These are phyloP conservation scores for Sphecodes monilicornis DNA, from an alignment of 2,888 invertebrate species.

Conservation along the genomic window DNA sequence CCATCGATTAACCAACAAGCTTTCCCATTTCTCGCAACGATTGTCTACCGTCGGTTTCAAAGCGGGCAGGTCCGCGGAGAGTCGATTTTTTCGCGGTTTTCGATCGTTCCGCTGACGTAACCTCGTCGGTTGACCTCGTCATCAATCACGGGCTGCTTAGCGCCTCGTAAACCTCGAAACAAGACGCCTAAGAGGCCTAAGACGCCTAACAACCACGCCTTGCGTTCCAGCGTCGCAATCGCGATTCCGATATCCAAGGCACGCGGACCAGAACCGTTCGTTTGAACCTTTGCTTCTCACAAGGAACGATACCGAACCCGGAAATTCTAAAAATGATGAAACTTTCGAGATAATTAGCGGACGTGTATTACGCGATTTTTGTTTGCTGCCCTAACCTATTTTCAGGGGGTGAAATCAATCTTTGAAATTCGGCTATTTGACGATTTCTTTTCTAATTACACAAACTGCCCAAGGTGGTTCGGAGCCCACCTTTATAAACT, in stretches of 20 bases:
- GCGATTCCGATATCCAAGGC: not conserved
- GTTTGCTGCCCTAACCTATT: too few relatives aligned
- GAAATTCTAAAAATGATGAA: not conserved
- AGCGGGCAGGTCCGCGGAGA: not conserved
- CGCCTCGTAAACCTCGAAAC: slow-evolving; percentile 54
- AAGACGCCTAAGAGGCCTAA: slow-evolving; percentile 37
- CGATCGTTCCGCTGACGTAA: slow-evolving; percentile 36
- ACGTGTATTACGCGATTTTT: not conserved
- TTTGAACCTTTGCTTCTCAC: not conserved
- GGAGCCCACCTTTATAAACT: too few relatives aligned
- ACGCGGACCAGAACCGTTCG: not conserved
- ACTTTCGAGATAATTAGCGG: not conserved
- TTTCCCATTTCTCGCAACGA: not conserved
- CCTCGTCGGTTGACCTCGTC: slow-evolving; percentile 40
- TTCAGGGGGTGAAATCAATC: too few relatives aligned
- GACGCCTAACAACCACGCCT: slow-evolving; percentile 53
- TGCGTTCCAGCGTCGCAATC: slow-evolving; percentile 32
- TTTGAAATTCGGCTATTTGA: too few relatives aligned
- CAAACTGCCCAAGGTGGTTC: too few relatives aligned
- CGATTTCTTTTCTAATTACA: too few relatives aligned
- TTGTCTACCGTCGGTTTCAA: not conserved
- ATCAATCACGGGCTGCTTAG: slow-evolving; percentile 55
- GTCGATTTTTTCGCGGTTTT: not conserved
- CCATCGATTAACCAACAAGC: not conserved
- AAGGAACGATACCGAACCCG: not conserved